Conservation (phyloP, 2,888 invertebrate genomes). For the Axea sp. region DNA sequence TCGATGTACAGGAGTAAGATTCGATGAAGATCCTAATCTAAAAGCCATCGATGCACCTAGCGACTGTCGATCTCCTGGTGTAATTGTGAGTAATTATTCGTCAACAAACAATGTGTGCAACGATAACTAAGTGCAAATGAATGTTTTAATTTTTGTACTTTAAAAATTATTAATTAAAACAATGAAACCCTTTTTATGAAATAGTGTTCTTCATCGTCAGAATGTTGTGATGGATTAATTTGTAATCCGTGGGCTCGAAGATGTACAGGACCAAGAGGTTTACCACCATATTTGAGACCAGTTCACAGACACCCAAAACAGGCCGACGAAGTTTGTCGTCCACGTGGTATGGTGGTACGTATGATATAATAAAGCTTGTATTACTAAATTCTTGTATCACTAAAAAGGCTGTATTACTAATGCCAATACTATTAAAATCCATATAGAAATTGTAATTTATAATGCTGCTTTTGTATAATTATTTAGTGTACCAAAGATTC, state of each 20-base stretch:
- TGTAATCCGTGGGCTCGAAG: slow-evolving; percentile 36
- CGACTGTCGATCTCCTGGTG: slow-evolving; percentile 6
- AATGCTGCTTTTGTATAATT: slow-evolving; percentile 1
- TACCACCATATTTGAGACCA: background rate
- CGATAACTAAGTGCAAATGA: too few relatives aligned
- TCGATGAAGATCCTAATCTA: background rate
- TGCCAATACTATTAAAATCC: too few relatives aligned
- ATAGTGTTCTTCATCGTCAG: slow-evolving; percentile 1
- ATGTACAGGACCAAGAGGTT: slow-evolving; percentile 9
- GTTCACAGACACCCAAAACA: slow-evolving; percentile 2
- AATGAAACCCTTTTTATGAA: too few relatives aligned
- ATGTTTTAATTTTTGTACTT: too few relatives aligned
- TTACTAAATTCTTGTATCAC: background rate
- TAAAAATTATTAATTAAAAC: too few relatives aligned
- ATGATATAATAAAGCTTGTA: background rate
- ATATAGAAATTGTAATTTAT: too few relatives aligned
- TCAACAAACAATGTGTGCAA: too few relatives aligned
- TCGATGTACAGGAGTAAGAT: slow-evolving; percentile 13
- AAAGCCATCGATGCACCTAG: slow-evolving; percentile 2
- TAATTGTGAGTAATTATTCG: slow-evolving; percentile 7
- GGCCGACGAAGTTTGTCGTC: background rate
- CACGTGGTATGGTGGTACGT: slow-evolving; percentile 11
- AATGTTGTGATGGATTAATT: slow-evolving; percentile 28
- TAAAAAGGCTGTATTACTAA: too few relatives aligned
- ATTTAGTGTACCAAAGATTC: slow-evolving; percentile 14